These are phyloP conservation scores for Tetropium fuscum DNA, from an alignment of 2,888 invertebrate genomes.

Conservation along the genomic window DNA sequence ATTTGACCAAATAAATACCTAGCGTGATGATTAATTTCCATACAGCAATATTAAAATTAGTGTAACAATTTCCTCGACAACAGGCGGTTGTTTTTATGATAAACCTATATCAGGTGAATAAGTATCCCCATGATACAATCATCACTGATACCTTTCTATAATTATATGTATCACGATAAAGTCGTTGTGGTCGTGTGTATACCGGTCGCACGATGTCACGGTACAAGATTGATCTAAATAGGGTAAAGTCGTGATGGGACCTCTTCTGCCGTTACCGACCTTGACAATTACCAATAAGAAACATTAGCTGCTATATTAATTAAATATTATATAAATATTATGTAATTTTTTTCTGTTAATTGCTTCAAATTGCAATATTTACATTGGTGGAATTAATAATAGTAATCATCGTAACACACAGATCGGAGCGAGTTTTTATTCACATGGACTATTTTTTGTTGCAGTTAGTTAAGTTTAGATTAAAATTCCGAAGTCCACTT, in stretches of 20 bases:
- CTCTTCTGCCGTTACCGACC: constrained; percentile 55
- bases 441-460: too few relatives aligned
- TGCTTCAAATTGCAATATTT: constrained; percentile 14
- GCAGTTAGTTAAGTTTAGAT: too few relatives aligned
- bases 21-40: too few relatives aligned
- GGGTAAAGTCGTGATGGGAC: constrained; percentile 59
- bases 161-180: constrained; percentile 56
- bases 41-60: too few relatives aligned
- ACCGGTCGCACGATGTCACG: constrained; percentile 57
- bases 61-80: too few relatives aligned
- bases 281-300: constrained; percentile 53
- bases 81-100: too few relatives aligned
- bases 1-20: too few relatives aligned
- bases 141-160: constrained; percentile 45
- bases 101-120: neutral
- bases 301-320: constrained; percentile 34
- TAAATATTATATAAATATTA: constrained; percentile 38
- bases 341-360: constrained; percentile 27
- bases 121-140: constrained; percentile 12
- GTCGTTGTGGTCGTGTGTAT: constrained; percentile 56
- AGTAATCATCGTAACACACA: constrained; percentile 7
- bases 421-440: too few relatives aligned
- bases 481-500: too few relatives aligned
- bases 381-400: constrained; percentile 19
- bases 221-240: constrained; percentile 58